Percentiles rank a stretch among this genome's conserved stretches.
Conservation (phyloP, 2,888 invertebrate species). For the Crepidodera aurea region DNA sequence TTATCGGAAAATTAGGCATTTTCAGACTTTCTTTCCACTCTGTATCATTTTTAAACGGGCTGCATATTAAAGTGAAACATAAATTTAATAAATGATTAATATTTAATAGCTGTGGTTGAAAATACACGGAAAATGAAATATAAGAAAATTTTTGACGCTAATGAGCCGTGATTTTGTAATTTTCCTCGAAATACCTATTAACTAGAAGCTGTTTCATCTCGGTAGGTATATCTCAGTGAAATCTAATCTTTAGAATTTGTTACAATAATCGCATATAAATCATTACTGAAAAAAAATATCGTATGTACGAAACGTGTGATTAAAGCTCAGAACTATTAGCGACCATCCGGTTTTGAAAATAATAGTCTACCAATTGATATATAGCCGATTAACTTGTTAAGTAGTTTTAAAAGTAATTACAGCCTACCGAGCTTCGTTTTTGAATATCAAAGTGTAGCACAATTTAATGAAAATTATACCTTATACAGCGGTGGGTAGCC, state of each 20-base stretch:
- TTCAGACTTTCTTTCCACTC: too few relatives aligned
- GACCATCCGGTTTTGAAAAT: constrained; percentile 50
- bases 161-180: neutral
- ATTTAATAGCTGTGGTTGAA: neutral
- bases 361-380: constrained; percentile 50
- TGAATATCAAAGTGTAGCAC: constrained; percentile 45
- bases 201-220: neutral
- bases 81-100: too few relatives aligned
- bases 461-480: constrained; percentile 44
- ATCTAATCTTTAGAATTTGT: constrained; percentile 14
- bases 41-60: too few relatives aligned
- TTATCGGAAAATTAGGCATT: too few relatives aligned
- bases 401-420: constrained; percentile 51
- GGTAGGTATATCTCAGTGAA: neutral
- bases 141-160: neutral
- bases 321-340: constrained; percentile 49
- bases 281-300: constrained; percentile 26
- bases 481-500: constrained; percentile 31
- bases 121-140: neutral
- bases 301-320: constrained; percentile 30
- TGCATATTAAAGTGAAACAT: too few relatives aligned
- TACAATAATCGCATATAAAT: constrained; percentile 24
- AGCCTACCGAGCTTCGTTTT: constrained; percentile 46
- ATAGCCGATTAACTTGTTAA: constrained; percentile 51
- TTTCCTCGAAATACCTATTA: neutral